These are phyloP conservation scores for Rotaria magnacalcarata DNA, from an alignment of 2,888 invertebrate genomes.

Conservation along the genomic window DNA sequence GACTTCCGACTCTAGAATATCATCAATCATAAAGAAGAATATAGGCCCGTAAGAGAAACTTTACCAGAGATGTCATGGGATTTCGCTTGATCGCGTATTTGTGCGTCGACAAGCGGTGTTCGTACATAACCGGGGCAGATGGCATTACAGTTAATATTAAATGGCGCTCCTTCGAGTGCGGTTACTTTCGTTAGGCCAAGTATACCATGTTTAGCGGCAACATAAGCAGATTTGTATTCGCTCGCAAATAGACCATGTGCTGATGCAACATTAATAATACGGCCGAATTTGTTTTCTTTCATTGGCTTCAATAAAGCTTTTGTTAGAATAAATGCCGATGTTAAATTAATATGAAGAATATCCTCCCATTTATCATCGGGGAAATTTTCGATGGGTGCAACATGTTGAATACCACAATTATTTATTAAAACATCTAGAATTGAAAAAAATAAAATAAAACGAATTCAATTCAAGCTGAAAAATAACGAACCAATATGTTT, in stretches of 20 bases:
- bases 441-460: background rate
- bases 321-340: constrained; percentile 52
- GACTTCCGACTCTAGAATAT: constrained; percentile 10
- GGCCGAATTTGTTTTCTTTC: constrained; percentile 51
- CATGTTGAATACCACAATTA: constrained; percentile 52
- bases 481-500: background rate
- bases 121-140: constrained; percentile 55
- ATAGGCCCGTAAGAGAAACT: background rate
- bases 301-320: constrained; percentile 50
- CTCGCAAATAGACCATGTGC: constrained; percentile 52
- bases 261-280: constrained; percentile 55
- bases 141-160: constrained; percentile 53
- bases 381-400: constrained; percentile 50
- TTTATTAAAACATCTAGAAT: constrained; percentile 51
- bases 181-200: constrained; percentile 54
- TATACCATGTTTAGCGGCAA: constrained; percentile 54
- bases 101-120: constrained; percentile 49
- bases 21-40: too few species aligned
- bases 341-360: constrained; percentile 51
- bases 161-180: constrained; percentile 51
- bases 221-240: constrained; percentile 52
- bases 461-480: too few species aligned
- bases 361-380: constrained; percentile 52
- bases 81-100: constrained; percentile 35
- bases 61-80: constrained; percentile 20